Conservation (phyloP, 2,797 vertebrate genomes). For the Sebastes miniatus region DNA sequence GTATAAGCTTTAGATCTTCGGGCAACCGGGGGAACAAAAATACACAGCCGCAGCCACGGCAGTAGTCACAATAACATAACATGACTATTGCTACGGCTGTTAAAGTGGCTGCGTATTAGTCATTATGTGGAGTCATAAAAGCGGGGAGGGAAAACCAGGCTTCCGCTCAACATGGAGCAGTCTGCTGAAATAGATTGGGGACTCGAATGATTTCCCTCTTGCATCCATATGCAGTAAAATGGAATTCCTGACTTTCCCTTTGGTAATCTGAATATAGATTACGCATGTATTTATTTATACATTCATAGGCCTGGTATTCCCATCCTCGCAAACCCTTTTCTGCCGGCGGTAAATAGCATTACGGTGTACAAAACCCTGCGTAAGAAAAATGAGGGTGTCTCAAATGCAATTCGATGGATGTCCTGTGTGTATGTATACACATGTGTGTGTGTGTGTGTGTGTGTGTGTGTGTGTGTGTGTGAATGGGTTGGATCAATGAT, state of each 20-base stretch:
- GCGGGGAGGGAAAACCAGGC: slow-evolving; percentile 43
- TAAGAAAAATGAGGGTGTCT: slow-evolving; percentile 69
- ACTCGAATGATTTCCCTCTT: slow-evolving; percentile 68
- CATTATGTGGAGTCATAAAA: slow-evolving; percentile 70
- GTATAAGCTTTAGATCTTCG: slow-evolving; percentile 61
- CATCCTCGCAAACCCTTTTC: slow-evolving; percentile 22
- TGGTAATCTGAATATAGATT: slow-evolving; percentile 75
- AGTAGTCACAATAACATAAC: slow-evolving; percentile 59
- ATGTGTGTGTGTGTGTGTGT: not conserved
- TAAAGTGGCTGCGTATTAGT: slow-evolving; percentile 67
- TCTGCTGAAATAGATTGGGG: slow-evolving; percentile 54
- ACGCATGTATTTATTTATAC: slow-evolving; percentile 70
- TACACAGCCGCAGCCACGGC: slow-evolving; percentile 41
- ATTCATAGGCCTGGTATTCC: slow-evolving; percentile 53
- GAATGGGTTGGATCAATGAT: slow-evolving; percentile 56
- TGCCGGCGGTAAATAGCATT: slow-evolving; percentile 47
- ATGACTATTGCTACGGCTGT: slow-evolving; percentile 55
- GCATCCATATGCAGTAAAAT: slow-evolving; percentile 58
- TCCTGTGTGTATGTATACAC: not conserved
- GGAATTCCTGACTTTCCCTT: slow-evolving; percentile 67
- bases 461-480: not conserved
- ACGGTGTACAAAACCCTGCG: slow-evolving; percentile 44
- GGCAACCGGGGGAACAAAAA: slow-evolving; percentile 46
- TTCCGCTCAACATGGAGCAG: slow-evolving; percentile 48
- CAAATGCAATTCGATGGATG: slow-evolving; percentile 68